phyloP scores from a whole-genome alignment of 2,113 vertebrate genomes.

The Anoplopoma fimbria region DNA sequence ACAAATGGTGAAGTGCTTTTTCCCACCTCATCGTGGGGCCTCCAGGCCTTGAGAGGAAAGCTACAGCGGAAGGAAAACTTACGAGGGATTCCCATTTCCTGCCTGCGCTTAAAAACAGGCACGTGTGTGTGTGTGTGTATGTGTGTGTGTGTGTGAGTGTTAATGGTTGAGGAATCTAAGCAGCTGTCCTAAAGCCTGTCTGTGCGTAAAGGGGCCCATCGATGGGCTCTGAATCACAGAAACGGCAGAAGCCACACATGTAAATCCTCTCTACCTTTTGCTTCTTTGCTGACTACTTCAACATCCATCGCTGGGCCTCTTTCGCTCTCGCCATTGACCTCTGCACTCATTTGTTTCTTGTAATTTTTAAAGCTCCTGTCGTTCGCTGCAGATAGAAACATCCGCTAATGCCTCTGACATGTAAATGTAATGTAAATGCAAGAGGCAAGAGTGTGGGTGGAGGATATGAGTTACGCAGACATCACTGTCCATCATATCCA shows the following conservation, averaged over 20 bases:
- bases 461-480: constrained; percentile 27
- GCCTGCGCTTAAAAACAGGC: constrained; percentile 73
- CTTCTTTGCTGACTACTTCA: constrained; percentile 9
- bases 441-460: neutral
- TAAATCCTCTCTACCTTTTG: constrained; percentile 4
- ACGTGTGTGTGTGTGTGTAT: constrained; percentile 51
- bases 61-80: constrained; percentile 80
- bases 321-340: neutral
- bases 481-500: constrained; percentile 65
- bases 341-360: neutral
- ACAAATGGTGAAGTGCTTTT: constrained; percentile 79
- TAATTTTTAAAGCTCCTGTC: constrained; percentile 17
- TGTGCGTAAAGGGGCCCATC: constrained; percentile 71
- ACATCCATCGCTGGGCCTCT: neutral
- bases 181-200: constrained; percentile 81
- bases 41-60: constrained; percentile 75
- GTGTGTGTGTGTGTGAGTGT: constrained; percentile 43
- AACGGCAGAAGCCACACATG: constrained; percentile 39
- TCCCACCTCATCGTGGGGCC: constrained; percentile 72
- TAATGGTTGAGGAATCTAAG: constrained; percentile 80
- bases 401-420: constrained; percentile 46
- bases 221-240: constrained; percentile 62
- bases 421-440: constrained; percentile 62
- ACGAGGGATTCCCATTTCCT: constrained; percentile 82
- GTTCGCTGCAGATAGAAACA: constrained; percentile 29